These are phyloP conservation scores for Malthinus seriepunctatus DNA, from an alignment of 2,888 invertebrate genomes.

Conservation along the genomic window DNA sequence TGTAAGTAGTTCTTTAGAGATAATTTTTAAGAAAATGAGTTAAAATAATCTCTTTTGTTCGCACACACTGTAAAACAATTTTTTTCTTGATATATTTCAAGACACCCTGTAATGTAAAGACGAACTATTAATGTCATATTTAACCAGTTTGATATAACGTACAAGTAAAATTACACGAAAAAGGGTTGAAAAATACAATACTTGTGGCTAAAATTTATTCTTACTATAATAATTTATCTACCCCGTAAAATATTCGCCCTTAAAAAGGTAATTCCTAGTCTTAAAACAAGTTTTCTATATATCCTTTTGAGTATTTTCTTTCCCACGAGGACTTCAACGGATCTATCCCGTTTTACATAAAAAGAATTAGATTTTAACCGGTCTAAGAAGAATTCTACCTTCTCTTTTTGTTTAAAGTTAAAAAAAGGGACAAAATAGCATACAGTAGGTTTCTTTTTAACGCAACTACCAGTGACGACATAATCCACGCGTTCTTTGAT, in stretches of 20 bases:
- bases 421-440: neutral
- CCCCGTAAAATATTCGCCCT: constrained; percentile 24
- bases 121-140: neutral
- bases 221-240: constrained; percentile 29
- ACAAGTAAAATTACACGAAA: constrained; percentile 25
- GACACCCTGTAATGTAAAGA: too few relatives aligned
- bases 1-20: too few relatives aligned
- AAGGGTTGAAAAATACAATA: constrained; percentile 28
- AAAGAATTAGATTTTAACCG: constrained; percentile 14
- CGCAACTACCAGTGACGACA: constrained; percentile 27
- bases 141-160: constrained; percentile 25
- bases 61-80: too few relatives aligned
- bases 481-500: constrained; percentile 30
- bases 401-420: constrained; percentile 1
- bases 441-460: constrained; percentile 4
- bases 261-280: constrained; percentile 35
- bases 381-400: constrained; percentile 7
- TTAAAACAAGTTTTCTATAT: constrained; percentile 29
- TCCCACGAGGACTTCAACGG: constrained; percentile 33
- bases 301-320: constrained; percentile 22
- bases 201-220: constrained; percentile 35
- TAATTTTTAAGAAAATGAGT: too few relatives aligned
- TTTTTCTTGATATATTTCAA: too few relatives aligned
- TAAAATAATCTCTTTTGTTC: too few relatives aligned
- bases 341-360: constrained; percentile 21